Base-by-base conservation (phyloP, 2,888 invertebrate species). In the Harpalus rufipes region DNA sequence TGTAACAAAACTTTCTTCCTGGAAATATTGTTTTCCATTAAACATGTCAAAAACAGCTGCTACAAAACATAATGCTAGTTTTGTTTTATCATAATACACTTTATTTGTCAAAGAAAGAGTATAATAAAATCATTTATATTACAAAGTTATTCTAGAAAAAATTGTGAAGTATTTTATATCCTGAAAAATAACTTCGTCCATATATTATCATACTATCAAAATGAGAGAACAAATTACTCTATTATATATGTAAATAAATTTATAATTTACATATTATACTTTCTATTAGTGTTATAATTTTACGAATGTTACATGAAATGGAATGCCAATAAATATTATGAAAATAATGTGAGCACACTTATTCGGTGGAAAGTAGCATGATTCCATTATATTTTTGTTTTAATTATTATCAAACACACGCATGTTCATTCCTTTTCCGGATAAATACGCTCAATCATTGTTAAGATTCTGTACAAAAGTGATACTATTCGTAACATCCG, bases 11-110 rank as follows among this genome's bases (percentile, higher is more conserved):
- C 59, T 18, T 61, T 61, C 59, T 14, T 61, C 18, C 59, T 3
- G 3, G 59, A 61, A 61, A 61, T 61, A 16, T 16, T 61, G 18
- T 61, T 61, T 16, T 61, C 59, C 16, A 61, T 16, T 61, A 61
- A 61, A 61, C 18, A 4, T 61, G 59, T 61, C 59, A 61, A 61
- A 61, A 59, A 59, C 59, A 59, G 59, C 59, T 59, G 59, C 16
- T 18, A 3, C 59, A 7, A 7, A 59, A 59, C 18, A 59, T 59
- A 59, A 16, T 16, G 18, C 59, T 7, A 59, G 59, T 59, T 18
- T 59, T 59, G 18, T 59, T 16, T 59, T 14, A 59, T 59, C 10
- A 14, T 59, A 51, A 51, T 59, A 14, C 59, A 59, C 59, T 59
- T 14, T 14, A 16, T 59, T 59, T 59, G 59, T 59, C 59, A 59